These are phyloP conservation scores for Mus spicilegus DNA, from an alignment of 2,113 vertebrate genomes.

Conservation along the genomic window DNA sequence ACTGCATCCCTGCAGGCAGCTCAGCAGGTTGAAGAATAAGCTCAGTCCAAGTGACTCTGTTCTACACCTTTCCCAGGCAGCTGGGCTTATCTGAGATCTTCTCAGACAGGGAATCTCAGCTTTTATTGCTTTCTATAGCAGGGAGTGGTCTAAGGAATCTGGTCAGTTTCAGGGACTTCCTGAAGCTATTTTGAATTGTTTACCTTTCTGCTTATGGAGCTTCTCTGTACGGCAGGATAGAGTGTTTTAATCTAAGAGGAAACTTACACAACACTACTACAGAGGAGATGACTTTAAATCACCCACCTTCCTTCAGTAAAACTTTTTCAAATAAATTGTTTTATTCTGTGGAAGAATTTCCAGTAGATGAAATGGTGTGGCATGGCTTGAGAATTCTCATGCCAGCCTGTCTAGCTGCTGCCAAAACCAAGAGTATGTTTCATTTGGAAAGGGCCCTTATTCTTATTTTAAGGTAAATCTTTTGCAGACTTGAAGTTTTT, in stretches of 20 bases:
- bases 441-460: constrained; percentile 61
- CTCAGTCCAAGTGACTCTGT: background rate
- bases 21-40: background rate
- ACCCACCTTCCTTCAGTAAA: constrained; percentile 19
- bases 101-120: background rate
- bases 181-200: background rate
- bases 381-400: constrained; percentile 36
- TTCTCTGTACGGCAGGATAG: background rate
- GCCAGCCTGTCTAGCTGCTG: constrained; percentile 46
- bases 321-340: constrained; percentile 69
- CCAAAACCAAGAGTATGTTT: constrained; percentile 61
- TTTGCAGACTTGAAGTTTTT: constrained; percentile 51
- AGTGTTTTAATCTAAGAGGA: background rate
- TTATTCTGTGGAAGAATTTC: constrained; percentile 65
- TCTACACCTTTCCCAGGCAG: background rate
- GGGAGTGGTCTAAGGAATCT: background rate
- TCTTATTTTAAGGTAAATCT: constrained; percentile 70
- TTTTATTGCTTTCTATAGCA: background rate
- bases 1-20: background rate
- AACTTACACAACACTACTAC: background rate
- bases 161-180: background rate
- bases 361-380: constrained; percentile 46
- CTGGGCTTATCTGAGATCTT: background rate
- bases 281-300: constrained; percentile 50
- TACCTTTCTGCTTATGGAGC: background rate